Evolutionary conservation across 2,113 vertebrate species (phyloP).

Genomic region (Microtus pennsylvanicus): DNA sequence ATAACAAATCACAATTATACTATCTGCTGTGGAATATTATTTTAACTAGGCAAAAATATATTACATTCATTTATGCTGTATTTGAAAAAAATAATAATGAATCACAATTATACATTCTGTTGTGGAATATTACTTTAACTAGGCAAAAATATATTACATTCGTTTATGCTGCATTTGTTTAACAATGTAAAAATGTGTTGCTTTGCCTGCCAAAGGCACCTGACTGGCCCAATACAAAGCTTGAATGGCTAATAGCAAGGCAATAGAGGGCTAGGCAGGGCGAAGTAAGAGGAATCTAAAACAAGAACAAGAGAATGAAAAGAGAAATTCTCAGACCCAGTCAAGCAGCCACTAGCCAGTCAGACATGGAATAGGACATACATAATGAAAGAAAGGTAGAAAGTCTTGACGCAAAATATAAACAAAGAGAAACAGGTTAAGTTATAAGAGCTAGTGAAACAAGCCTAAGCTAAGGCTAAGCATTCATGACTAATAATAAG

Average conservation of each 20-base stretch:
- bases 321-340: neutral
- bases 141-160: neutral
- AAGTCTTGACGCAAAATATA: neutral
- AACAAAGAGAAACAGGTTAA: neutral
- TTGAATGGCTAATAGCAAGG: neutral
- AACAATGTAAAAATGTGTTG: neutral
- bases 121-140: neutral
- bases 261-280: neutral
- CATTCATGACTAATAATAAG: neutral
- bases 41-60: no score
- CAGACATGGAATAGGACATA: neutral
- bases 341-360: neutral
- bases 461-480: neutral
- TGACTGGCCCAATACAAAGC: neutral
- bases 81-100: no score
- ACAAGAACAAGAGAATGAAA: neutral
- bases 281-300: neutral
- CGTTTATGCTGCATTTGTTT: neutral
- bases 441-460: neutral
- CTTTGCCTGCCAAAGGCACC: neutral
- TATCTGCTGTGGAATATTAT: no score
- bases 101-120: neutral
- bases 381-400: neutral
- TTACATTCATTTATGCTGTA: no score
- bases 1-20: no score